Evolutionary conservation across 2,113 vertebrate genomes (phyloP), one percentile per base, ranked within the genome.

Genomic region (Pyxicephalus adspersus): DNA sequence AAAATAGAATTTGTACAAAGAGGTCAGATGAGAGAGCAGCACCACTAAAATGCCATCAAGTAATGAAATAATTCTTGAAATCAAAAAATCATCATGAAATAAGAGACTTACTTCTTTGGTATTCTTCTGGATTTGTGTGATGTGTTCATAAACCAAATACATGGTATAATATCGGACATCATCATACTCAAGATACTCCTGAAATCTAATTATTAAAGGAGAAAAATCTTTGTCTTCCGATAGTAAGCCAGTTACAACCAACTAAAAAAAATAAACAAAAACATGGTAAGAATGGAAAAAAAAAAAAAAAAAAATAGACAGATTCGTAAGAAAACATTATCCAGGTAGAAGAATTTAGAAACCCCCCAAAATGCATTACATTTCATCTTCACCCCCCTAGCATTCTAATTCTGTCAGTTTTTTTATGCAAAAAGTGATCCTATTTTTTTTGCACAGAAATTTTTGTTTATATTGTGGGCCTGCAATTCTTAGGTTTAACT

Each of bases 101-200:
- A 60, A 60, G 18, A 22, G 54, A 20, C 6, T 17, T 87, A 96
- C 96, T 92, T 91, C 90, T 89, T 95, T 95, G 67, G 83, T 88
- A 86, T 86, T 92, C 0, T 90, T 88, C 0, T 89, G 89, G 61
- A 95, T 89, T 58, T 83, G 85, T 58, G 86, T 87, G 8, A 92
- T 1, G 1, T 54, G 86, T 70, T 90, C 64, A 5, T 92, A 85
- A 11, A 93, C 87, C 0, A 88, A 90, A 83, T 91, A 94, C 90
- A 96, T 97, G 2, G 93, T 89, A 1, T 98, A 98, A 89, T 92
- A 98, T 8, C 97, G 93, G 17, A 98, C 54, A 0, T 99, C 98
- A 0, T 94, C 95, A 0, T 94, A 91, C 31, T 97, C 95, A 52
- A 98, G 83, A 23, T 92, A 96, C 38, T 96, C 94, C 84, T 94